A percentile compares a stretch with the other conserved stretches of the same genome.
phyloP scores from a whole-genome alignment of 2,888 invertebrate genomes.

The Nysson spinosus region DNA sequence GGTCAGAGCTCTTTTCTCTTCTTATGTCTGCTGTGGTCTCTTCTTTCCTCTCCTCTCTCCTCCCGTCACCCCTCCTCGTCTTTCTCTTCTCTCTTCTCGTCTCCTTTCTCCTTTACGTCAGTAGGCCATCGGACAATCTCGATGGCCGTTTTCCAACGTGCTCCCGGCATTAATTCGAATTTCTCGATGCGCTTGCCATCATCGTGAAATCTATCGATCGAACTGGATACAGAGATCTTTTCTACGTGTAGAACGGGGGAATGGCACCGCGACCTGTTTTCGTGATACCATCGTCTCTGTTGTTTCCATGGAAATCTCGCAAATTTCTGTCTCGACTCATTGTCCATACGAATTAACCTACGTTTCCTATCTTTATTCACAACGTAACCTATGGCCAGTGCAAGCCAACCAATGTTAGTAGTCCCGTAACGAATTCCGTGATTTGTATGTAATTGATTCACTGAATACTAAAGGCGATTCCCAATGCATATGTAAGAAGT shows the following conservation, averaged over 20 bases:
- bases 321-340: slow-evolving; percentile 24
- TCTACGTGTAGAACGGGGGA: slow-evolving; percentile 35
- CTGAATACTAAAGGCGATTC: too few relatives aligned
- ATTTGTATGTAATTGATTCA: too few relatives aligned
- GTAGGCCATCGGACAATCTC: slow-evolving; percentile 61
- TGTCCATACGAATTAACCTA: too few relatives aligned
- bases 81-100: slow-evolving; percentile 40
- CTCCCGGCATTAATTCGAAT: slow-evolving; percentile 40
- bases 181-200: slow-evolving; percentile 47
- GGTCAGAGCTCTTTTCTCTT: slow-evolving; percentile 42
- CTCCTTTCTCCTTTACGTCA: slow-evolving; percentile 58
- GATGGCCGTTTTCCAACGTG: slow-evolving; percentile 56
- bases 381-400: too few relatives aligned
- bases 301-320: slow-evolving; percentile 7
- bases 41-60: slow-evolving; percentile 30
- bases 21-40: slow-evolving; percentile 37
- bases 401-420: too few relatives aligned
- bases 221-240: slow-evolving; percentile 25
- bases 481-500: too few relatives aligned
- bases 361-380: too few relatives aligned
- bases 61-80: slow-evolving; percentile 44
- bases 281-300: slow-evolving; percentile 26
- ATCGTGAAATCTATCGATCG: slow-evolving; percentile 51
- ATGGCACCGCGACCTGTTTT: slow-evolving; percentile 52
- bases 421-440: too few relatives aligned